Percentiles rank a stretch among this genome's conserved stretches.
Evolutionary conservation across 2,113 vertebrate species (phyloP).

Genomic region (Trochalopteron elliotii): DNA sequence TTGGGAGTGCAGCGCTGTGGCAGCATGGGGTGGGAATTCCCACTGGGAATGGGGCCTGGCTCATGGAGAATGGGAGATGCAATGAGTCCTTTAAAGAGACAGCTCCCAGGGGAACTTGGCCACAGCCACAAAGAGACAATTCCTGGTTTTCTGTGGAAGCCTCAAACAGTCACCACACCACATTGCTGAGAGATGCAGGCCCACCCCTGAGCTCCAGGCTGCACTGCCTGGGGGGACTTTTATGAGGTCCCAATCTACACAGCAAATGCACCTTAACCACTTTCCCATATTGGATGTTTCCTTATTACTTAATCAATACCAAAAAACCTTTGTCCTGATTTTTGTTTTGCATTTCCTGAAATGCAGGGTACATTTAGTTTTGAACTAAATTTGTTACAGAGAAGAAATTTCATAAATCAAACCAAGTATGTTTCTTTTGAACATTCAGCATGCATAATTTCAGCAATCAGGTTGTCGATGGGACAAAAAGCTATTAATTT

Average conservation of each 20-base stretch:
- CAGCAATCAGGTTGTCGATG: background rate
- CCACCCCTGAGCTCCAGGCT: background rate
- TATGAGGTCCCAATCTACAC: background rate
- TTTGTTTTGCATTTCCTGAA: background rate
- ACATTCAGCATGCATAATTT: background rate
- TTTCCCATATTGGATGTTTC: background rate
- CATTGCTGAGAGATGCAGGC: fast-evolving
- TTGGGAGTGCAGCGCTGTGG: slow-evolving; percentile 62
- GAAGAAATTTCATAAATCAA: background rate
- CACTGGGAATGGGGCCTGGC: background rate
- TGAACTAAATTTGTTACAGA: background rate
- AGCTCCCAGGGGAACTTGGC: slow-evolving; percentile 49
- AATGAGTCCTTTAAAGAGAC: slow-evolving; percentile 74
- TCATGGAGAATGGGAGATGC: slow-evolving; percentile 42
- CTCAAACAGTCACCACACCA: background rate
- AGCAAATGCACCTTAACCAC: background rate
- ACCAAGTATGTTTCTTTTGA: background rate
- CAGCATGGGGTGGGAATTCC: slow-evolving; percentile 54
- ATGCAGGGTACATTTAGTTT: background rate
- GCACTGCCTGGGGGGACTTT: background rate
- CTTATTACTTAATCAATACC: background rate
- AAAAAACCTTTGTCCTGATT: background rate
- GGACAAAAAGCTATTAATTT: background rate
- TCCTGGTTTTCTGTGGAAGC: background rate
- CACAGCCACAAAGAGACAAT: background rate